phyloP scores from a whole-genome alignment of 1,140 invertebrate species.

The Brachionus asplanchnoidis region DNA sequence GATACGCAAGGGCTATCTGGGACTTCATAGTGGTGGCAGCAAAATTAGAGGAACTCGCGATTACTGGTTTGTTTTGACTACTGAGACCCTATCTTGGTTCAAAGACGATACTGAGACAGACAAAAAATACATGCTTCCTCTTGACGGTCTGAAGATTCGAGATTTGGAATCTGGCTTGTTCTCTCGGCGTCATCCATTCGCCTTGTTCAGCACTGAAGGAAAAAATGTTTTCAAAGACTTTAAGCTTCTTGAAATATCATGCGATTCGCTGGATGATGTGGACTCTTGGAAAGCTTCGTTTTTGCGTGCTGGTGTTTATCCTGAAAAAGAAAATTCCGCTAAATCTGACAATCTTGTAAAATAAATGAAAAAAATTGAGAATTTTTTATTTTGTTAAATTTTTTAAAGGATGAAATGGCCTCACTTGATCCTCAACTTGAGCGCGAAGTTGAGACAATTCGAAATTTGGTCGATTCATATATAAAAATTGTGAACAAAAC shows the following conservation, averaged over 20 bases:
- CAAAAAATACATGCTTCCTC: constrained; percentile 97
- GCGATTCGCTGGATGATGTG: constrained; percentile 95
- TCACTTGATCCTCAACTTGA: constrained; percentile 97
- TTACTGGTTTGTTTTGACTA: constrained; percentile 99
- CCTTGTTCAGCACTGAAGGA: constrained; percentile 87
- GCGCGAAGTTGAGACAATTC: constrained; percentile 95
- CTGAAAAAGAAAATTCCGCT: constrained; percentile 78
- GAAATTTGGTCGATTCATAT: constrained; percentile 97
- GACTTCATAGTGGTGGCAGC: constrained; percentile 52
- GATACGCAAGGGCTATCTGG: constrained; percentile 83
- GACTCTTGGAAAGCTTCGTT: constrained; percentile 99
- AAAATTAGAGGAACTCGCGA: constrained; percentile 66
- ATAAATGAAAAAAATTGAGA: not conserved
- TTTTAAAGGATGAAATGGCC: constrained; percentile 53
- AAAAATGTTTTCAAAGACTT: constrained; percentile 91
- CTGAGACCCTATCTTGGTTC: constrained; percentile 96
- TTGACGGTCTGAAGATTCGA: constrained; percentile 90
- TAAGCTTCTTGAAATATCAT: constrained; percentile 92
- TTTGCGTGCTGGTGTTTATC: constrained; percentile 96
- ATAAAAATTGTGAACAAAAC: constrained; percentile 99
- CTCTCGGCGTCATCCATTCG: constrained; percentile 90
- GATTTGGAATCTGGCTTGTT: constrained; percentile 90
- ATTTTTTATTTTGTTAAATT: not conserved
- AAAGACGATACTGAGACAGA: constrained; percentile 99
- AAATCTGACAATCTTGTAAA: constrained; percentile 67